phyloP scores from a whole-genome alignment of 2,797 vertebrate species.

The Karalla daura region DNA sequence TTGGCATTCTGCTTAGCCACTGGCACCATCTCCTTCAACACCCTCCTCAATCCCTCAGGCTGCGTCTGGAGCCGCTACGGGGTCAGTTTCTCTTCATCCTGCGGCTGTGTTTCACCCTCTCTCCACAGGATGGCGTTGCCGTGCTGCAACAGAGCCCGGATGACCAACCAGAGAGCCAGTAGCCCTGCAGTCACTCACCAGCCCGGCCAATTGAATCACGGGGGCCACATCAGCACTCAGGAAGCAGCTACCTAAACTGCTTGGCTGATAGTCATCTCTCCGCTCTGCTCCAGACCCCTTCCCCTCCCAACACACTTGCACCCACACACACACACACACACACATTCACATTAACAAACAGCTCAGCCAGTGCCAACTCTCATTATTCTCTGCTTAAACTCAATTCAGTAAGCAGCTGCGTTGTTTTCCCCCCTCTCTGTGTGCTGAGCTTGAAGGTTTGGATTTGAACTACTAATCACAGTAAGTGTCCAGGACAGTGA shows the following conservation, averaged over 20 bases:
- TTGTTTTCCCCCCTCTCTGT: slow-evolving; percentile 26
- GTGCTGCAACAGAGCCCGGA: slow-evolving; percentile 58
- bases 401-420: slow-evolving; percentile 41
- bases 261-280: slow-evolving; percentile 75
- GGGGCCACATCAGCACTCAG: slow-evolving; percentile 76
- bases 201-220: slow-evolving; percentile 58
- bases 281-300: slow-evolving; percentile 23
- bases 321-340: slow-evolving; percentile 31
- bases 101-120: slow-evolving; percentile 19
- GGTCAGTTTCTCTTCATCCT: slow-evolving; percentile 1
- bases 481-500: slow-evolving; percentile 25
- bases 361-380: slow-evolving; percentile 41
- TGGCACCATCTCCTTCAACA: neutral
- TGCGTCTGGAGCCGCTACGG: slow-evolving; percentile 19
- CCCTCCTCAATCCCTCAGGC: neutral
- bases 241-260: slow-evolving; percentile 77
- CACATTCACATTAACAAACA: slow-evolving; percentile 41
- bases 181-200: slow-evolving; percentile 57
- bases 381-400: slow-evolving; percentile 64
- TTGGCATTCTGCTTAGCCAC: neutral
- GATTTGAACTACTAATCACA: slow-evolving; percentile 24
- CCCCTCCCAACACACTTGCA: slow-evolving; percentile 17
- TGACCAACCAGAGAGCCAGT: slow-evolving; percentile 53
- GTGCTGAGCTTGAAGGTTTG: slow-evolving; percentile 34
- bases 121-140: slow-evolving; percentile 81